Evolutionary conservation across 2,113 vertebrate genomes (phyloP), one percentile per base, ranked within the genome.

Genomic region (Zosterops hypoxanthus): DNA sequence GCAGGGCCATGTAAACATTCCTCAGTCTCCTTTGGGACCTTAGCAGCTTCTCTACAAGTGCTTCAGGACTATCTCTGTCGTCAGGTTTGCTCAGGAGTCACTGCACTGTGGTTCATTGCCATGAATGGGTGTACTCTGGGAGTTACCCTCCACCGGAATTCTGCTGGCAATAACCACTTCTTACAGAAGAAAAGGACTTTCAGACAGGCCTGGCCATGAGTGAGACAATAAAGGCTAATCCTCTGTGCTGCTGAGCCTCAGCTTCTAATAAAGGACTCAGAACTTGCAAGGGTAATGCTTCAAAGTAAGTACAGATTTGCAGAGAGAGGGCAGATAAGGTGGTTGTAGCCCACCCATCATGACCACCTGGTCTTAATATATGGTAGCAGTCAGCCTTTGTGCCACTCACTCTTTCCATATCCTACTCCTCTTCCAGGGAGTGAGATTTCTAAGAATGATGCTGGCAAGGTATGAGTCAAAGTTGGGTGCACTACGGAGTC

Each of bases 361-460:
- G 90, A 73, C 83, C 92, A 95, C 88, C 86, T 92, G 94, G 68
- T 95, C 80, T 88, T 90, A 83, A 93, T 95, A 86, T 65, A 81
- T 86, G 60, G 60, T 75, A 83, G 86, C 60, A 97, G 73, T 82
- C 66, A 82, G 73, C 42, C 42, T 86, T 88, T 86, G 50, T 79
- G 82, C 0, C 4, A 55, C 44, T 61, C 2, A 8, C 44, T 29
- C 55, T 78, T 77, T 93, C 72, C 26, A 25, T 56, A 59, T 52
- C 29, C 70, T 79, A 88, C 47, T 26, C 6, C 5, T 75, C 26
- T 77, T 93, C 41, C 65, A 90, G 52, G 36, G 47, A 93, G 33
- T 64, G n/a, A 80, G 70, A 61, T 92, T 94, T 86, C 53, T 41
- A 65, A 61, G 44, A 71, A 60, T 75, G 68, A 41, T 73, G 18